Evolutionary conservation across 1,140 invertebrate species (phyloP), one percentile per base, ranked within the genome.

Genomic region (Drosophila insularis): DNA sequence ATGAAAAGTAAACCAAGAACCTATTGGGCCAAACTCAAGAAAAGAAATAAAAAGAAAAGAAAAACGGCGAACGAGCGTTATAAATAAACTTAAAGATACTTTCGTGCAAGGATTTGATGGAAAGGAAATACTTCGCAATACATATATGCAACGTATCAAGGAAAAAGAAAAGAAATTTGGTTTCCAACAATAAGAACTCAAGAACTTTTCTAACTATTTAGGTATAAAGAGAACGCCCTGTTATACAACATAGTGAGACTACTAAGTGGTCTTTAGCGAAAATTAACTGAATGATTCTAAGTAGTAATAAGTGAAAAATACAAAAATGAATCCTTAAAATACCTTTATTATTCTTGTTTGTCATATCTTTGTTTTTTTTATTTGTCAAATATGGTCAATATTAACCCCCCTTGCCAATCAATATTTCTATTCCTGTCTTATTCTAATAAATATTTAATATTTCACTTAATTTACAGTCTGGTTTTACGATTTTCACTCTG

Each of bases 31-130:
- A 85, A 50, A 65, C 69, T 77, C 67, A 84, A 70, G 43, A 65
- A 70, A 74, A 62, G 10, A 13, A 23, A 32, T 53, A n/a, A 62
- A 71, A 39, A 39, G 1, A 2, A 46, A 19, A 46, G 17, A 50
- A 1, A 11, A 21, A 19, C 2, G 11, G 4, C 8, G 8, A 50
- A 50, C 10, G 56, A 68, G 54, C 59, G 46, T 43, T 27, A 37
- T 71, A 73, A 68, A 43, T 61, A 69, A 79, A 78, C 63, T 54
- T 63, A 61, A 71, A 55, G 53, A 71, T 68, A 86, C 78, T 85
- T 74, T 78, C 81, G 74, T 85, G 81, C 63, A 68, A 23, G 46
- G 59, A 71, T 46, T 31, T 19, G 14, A 17, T 17, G 43, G 6
- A 27, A 27, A 27, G 27, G 0, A 27, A 27, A 27, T 27, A 27